Evolutionary conservation across 2,888 invertebrate genomes (phyloP), one percentile per base, ranked within the genome.

Genomic region (Hypolimnas misippus): DNA sequence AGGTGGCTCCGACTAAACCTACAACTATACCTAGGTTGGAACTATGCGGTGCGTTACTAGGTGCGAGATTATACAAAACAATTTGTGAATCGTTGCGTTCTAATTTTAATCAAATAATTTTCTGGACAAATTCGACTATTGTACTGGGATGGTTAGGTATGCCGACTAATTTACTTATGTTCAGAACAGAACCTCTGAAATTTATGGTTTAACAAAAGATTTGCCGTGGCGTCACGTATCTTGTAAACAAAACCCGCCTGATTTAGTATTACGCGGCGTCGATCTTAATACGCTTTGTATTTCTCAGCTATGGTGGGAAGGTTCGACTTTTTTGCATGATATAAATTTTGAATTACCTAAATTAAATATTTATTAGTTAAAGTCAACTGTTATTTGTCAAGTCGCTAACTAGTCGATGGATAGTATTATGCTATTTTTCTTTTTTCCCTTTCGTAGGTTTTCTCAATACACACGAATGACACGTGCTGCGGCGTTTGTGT

Each of bases 71-170:
- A 5, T 25, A 25, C 5, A 25, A 46, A 31, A 62, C 21, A 59
- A 63, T 56, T 52, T 19, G 50, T 17, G 51, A 17, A 46, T 67
- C 35, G 51, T 62, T 16, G 46, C 64, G 10, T 8, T 55, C 59
- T 35, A 1, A 52, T 10, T 33, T 40, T 63, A 14, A 40, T 66
- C 60, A 63, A 57, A 58, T 63, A 14, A 61, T 33, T 61, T 55
- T 33, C 12, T 33, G 33, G 33, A 33, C 33, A 10, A 7, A 33
- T 12, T 33, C 33, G 33, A 33, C 33, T 1, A 33, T 33, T 10
- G 33, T 33, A 2, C 6, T 33, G 6, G 33, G 33, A 8, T 33
- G 33, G 33, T 33, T 33, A 12, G 2, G 33, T 7, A 12, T 12
- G 33, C 33, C 33, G 33, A 33, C 33, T 33, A 33, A 33, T 33